phyloP scores from a whole-genome alignment of 2,888 invertebrate genomes.

The Agonopterix heracliana region DNA sequence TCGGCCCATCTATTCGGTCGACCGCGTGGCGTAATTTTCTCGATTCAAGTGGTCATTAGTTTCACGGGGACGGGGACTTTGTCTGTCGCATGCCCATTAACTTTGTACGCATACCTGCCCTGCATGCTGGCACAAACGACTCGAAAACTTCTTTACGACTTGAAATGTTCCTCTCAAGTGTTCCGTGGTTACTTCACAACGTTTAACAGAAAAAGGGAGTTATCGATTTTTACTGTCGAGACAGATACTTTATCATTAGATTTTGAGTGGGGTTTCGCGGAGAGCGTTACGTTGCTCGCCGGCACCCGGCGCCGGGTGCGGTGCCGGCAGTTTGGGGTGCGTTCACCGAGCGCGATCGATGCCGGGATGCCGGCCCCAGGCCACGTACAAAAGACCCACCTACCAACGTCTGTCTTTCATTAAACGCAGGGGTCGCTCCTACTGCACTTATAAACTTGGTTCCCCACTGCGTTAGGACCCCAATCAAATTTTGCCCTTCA shows the following conservation, averaged over 20 bases:
- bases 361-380: constrained; percentile 53
- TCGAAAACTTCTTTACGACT: constrained; percentile 31
- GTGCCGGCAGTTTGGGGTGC: constrained; percentile 60
- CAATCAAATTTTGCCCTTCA: constrained; percentile 7
- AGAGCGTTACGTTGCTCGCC: constrained; percentile 26
- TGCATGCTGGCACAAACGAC: constrained; percentile 27
- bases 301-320: constrained; percentile 34
- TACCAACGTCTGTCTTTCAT: constrained; percentile 41
- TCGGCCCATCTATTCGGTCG: constrained; percentile 51
- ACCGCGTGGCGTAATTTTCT: constrained; percentile 59
- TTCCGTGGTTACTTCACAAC: background rate
- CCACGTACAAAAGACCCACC: constrained; percentile 50
- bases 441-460: constrained; percentile 24
- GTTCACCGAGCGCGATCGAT: constrained; percentile 70
- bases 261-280: constrained; percentile 42
- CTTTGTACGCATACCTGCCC: constrained; percentile 49
- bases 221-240: constrained; percentile 18
- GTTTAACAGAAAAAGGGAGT: background rate
- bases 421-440: constrained; percentile 30
- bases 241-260: constrained; percentile 37
- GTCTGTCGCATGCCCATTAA: constrained; percentile 61
- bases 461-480: constrained; percentile 22
- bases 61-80: constrained; percentile 51
- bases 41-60: constrained; percentile 70
- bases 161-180: constrained; percentile 11